phyloP scores from a whole-genome alignment of 1,140 invertebrate genomes.

The Drosophila saltans region DNA sequence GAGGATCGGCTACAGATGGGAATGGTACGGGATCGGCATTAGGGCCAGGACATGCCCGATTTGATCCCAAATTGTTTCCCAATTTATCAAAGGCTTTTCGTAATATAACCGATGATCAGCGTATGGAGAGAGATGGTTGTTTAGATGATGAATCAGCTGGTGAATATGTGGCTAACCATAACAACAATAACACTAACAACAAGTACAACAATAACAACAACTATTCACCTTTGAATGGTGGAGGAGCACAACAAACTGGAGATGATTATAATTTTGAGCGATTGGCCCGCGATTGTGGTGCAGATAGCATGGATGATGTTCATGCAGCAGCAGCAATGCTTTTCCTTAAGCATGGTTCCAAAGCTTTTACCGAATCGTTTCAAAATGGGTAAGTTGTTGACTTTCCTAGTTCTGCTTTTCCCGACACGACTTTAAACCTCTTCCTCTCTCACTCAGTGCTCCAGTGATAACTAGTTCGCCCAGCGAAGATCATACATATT shows the following conservation, averaged over 20 bases:
- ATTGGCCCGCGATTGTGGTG: conserved; percentile 74
- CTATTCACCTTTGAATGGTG: conserved; percentile 12
- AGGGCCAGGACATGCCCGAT: conserved; percentile 54
- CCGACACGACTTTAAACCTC: not conserved
- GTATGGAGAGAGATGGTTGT: conserved; percentile 40
- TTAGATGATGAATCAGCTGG: conserved; percentile 64
- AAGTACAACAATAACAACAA: conserved; percentile 40
- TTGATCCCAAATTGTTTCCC: conserved; percentile 78
- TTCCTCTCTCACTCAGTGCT: conserved; percentile 33
- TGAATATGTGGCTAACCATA: conserved; percentile 60
- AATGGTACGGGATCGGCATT: not conserved
- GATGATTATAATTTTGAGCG: conserved; percentile 71
- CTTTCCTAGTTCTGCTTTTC: not conserved
- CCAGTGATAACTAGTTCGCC: conserved; percentile 89
- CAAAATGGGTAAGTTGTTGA: conserved; percentile 74
- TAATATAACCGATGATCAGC: conserved; percentile 59
- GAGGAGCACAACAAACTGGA: not conserved
- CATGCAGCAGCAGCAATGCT: conserved; percentile 93
- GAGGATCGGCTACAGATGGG: not conserved
- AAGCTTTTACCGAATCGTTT: conserved; percentile 77
- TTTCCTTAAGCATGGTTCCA: conserved; percentile 89
- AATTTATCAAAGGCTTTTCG: conserved; percentile 75
- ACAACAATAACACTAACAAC: conserved; percentile 26
- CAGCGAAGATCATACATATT: conserved; percentile 92
- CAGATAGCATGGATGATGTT: conserved; percentile 87